A percentile compares a stretch with the other conserved stretches of the same genome.
These are phyloP conservation scores for Indri indri DNA, from an alignment of 2,113 vertebrate species.

Conservation along the genomic window DNA sequence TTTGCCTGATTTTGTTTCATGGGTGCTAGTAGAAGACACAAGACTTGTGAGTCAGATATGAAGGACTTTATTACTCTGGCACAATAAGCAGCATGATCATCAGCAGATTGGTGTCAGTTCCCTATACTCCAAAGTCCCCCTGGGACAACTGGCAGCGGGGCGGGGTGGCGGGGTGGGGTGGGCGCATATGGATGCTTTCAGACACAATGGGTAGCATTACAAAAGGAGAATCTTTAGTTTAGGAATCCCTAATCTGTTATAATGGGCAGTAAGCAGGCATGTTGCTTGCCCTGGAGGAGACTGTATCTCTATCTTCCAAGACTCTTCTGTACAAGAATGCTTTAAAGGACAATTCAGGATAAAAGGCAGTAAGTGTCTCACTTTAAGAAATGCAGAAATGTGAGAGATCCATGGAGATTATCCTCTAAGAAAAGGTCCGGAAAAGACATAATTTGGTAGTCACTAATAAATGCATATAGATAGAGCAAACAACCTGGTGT, in stretches of 20 bases:
- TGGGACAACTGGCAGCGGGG: too few relatives aligned
- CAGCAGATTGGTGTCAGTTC: background rate
- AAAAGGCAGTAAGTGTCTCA: background rate
- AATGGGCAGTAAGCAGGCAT: background rate
- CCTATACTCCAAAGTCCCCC: background rate
- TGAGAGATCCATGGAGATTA: background rate
- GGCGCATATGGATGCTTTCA: background rate
- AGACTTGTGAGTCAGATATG: background rate
- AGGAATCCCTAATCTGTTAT: background rate
- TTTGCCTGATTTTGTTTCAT: background rate
- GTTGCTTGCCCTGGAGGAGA: background rate
- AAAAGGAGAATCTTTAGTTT: background rate
- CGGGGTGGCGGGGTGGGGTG: too few relatives aligned
- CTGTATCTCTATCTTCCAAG: background rate
- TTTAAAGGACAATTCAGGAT: background rate
- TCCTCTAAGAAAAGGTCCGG: background rate
- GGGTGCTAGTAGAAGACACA: background rate
- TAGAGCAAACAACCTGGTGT: background rate
- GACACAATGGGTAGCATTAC: accelerated
- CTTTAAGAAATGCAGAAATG: background rate
- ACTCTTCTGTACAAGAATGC: background rate
- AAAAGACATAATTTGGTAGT: background rate
- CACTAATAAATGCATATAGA: background rate
- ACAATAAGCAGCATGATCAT: background rate
- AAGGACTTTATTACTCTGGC: background rate